A percentile compares a stretch with the other conserved stretches of the same genome.
These are phyloP conservation scores for Pseudopleuronectes americanus DNA, from an alignment of 2,797 vertebrate genomes.

Conservation along the genomic window DNA sequence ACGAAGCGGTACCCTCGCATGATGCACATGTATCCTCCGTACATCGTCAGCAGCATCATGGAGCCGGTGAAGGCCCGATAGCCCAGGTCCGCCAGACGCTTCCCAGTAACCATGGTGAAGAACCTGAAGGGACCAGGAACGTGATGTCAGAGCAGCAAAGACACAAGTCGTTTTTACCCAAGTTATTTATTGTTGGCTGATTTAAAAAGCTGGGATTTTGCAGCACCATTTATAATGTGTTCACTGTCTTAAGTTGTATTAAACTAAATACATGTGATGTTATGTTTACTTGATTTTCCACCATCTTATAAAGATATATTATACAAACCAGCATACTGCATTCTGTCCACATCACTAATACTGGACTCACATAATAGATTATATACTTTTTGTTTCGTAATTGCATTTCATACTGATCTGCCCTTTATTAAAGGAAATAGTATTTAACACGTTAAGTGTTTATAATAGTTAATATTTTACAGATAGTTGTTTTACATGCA, in stretches of 20 bases:
- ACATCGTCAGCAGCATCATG: conserved; percentile 92
- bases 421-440: no score
- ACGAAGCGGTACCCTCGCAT: conserved; percentile 82
- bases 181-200: not conserved
- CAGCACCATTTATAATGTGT: not conserved
- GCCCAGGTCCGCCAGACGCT: conserved; percentile 90
- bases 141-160: not conserved
- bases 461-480: no score
- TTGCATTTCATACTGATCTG: no score
- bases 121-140: conserved; percentile 34
- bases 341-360: no score
- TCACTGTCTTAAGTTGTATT: not conserved
- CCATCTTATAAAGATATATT: no score
- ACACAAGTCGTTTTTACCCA: not conserved
- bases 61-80: conserved; percentile 91
- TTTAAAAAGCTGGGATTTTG: not conserved
- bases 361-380: not conserved
- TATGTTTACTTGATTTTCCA: no score
- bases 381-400: not conserved
- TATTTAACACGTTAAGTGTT: no score
- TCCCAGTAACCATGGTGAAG: conserved; percentile 85
- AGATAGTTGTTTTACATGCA: no score
- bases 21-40: conserved; percentile 89
- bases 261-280: no score
- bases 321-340: no score